Conservation (phyloP, 2,888 invertebrate genomes). For the Scelioninae gen. 1 region DNA sequence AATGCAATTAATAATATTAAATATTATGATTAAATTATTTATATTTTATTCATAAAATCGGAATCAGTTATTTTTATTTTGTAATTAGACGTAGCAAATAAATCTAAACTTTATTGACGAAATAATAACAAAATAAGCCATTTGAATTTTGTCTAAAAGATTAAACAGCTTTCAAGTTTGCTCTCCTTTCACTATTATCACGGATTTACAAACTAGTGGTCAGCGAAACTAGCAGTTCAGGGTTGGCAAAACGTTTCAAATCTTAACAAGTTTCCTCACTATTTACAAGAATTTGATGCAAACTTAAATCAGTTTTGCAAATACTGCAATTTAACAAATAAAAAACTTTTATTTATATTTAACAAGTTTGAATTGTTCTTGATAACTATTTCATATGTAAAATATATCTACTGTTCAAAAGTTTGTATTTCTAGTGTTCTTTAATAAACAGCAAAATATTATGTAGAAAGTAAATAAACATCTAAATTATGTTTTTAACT, state of each 20-base stretch:
- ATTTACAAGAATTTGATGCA: neutral
- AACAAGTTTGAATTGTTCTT: neutral
- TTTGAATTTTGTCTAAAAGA: neutral
- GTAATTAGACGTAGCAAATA: too few species aligned
- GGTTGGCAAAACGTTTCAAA: slow-evolving; percentile 18
- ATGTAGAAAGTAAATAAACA: too few species aligned
- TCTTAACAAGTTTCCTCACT: slow-evolving; percentile 7
- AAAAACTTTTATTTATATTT: neutral
- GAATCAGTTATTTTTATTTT: too few species aligned
- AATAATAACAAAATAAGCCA: neutral
- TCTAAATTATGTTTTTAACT: too few species aligned
- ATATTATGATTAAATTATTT: too few species aligned
- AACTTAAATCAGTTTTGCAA: slow-evolving; percentile 1
- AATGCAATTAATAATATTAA: too few species aligned
- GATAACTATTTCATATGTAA: neutral
- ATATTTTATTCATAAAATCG: too few species aligned
- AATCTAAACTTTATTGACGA: too few species aligned
- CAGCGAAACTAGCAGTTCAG: slow-evolving; percentile 14
- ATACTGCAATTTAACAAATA: neutral
- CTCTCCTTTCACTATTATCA: slow-evolving; percentile 4
- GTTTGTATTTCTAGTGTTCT: too few species aligned
- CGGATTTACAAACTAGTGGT: slow-evolving; percentile 10
- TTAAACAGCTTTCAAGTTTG: neutral
- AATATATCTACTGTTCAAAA: neutral
- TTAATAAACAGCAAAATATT: too few species aligned